Base-by-base conservation (phyloP, 1,140 invertebrate species). In the Drosophila elegans region DNA sequence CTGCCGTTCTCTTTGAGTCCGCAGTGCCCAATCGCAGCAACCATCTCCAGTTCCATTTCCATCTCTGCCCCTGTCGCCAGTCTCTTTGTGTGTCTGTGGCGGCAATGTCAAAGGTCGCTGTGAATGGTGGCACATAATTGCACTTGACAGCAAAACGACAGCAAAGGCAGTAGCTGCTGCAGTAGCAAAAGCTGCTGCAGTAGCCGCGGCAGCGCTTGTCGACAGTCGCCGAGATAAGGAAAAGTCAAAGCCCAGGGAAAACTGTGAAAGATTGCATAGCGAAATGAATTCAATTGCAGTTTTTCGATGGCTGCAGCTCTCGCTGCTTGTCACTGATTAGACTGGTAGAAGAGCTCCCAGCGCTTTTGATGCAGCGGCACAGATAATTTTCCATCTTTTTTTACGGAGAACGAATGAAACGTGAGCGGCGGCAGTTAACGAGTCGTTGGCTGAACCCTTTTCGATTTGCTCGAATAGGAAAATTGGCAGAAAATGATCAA, bases 201-300 rank as follows among this genome's bases (percentile, higher is more conserved):
- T 60, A 53, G 59, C 69, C 48, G 59, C 44, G 61, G 66, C 57
- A 44, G 3, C 29, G 29, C 29, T 32, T 32, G 67, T 71, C 67
- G 67, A 71, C 67, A 71, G 67, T 71, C 41, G 49, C 49, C 5
- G 67, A 56, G 67, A 71, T 71, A 71, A 71, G 66, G 66, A 48
- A 69, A 57, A 71, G 52, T 57, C 73, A 78, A 74, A 59, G 69
- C 49, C 41, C 44, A 60, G 69, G 66, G 62, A 67, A 80, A 80
- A 82, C 80, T 84, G 81, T 73, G 81, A 84, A 84, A 80, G 81
- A 84, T 84, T 80, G 77, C 80, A 85, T 77, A 60, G 80, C 77
- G 68, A 85, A 84, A 74, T 84, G 80, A 72, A 74, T 84, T 80
- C 81, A 84, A 84, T 84, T 84, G 80, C 81, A 73, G 75, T 39